Conservation (phyloP, 2,797 vertebrate species). For the Anas georgica region DNA sequence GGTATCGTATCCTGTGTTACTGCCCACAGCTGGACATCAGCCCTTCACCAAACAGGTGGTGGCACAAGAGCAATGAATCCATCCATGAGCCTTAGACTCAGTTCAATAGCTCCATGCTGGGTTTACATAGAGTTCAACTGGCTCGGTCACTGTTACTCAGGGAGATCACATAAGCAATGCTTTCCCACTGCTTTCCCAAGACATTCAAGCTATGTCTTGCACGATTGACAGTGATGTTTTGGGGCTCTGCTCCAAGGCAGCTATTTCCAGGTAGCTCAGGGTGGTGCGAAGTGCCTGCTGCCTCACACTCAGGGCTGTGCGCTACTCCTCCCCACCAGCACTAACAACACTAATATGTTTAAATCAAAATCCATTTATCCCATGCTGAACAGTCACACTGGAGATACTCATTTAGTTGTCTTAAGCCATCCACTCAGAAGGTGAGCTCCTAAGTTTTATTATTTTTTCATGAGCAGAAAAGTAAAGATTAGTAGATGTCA, state of each 20-base stretch:
- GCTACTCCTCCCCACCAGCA: background rate
- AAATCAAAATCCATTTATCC: constrained; percentile 7
- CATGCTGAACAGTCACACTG: background rate
- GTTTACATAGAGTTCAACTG: background rate
- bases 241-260: background rate
- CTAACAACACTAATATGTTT: background rate
- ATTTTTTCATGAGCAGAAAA: background rate
- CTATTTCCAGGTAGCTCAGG: background rate
- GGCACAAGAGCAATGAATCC: background rate
- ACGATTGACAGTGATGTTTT: fast-evolving
- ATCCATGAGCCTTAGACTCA: background rate
- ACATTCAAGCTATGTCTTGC: background rate
- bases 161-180: background rate
- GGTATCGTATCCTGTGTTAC: background rate
- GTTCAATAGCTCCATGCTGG: background rate
- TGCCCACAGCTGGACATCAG: background rate
- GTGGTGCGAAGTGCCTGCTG: background rate
- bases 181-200: background rate
- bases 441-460: background rate
- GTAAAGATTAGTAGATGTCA: background rate
- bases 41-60: background rate
- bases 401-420: background rate
- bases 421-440: background rate
- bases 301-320: background rate
- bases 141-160: background rate